Percentiles rank a stretch among this genome's conserved stretches.
Conservation (phyloP, 1,140 invertebrate genomes). For the Teleogryllus occipitalis region DNA sequence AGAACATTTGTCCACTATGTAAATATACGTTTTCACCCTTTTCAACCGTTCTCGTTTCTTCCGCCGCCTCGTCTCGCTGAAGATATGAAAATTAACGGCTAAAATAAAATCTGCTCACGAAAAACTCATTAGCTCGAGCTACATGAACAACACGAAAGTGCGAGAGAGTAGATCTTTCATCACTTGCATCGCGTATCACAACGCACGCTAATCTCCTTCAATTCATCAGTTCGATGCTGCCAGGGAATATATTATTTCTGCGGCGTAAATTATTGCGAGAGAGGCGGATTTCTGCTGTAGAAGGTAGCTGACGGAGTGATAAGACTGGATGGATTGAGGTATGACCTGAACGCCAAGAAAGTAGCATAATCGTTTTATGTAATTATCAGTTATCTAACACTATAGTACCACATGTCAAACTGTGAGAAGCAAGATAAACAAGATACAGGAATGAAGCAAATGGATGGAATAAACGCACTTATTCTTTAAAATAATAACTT, state of each 20-base stretch:
- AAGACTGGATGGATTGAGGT: background rate
- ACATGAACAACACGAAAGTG: background rate
- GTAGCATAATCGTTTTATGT: background rate
- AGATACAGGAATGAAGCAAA: no score
- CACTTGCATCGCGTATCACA: background rate
- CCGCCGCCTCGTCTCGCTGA: background rate
- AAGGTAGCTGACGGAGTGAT: background rate
- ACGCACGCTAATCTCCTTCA: background rate
- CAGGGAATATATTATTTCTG: background rate
- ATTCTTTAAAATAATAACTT: no score
- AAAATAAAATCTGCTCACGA: background rate
- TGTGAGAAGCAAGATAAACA: no score
- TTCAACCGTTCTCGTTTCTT: background rate
- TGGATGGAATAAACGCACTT: no score
- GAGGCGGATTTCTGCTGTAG: background rate
- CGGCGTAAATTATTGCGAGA: background rate
- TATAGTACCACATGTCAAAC: background rate
- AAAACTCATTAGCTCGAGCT: background rate
- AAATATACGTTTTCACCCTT: background rate
- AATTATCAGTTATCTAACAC: background rate
- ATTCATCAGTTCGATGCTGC: conserved; percentile 1
- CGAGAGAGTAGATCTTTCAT: background rate
- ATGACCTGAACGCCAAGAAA: background rate
- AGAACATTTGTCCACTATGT: background rate
- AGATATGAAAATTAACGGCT: conserved; percentile 1